Percentiles rank a stretch among this genome's conserved stretches.
phyloP scores from a whole-genome alignment of 2,113 vertebrate genomes.

The Callaeas wilsoni region DNA sequence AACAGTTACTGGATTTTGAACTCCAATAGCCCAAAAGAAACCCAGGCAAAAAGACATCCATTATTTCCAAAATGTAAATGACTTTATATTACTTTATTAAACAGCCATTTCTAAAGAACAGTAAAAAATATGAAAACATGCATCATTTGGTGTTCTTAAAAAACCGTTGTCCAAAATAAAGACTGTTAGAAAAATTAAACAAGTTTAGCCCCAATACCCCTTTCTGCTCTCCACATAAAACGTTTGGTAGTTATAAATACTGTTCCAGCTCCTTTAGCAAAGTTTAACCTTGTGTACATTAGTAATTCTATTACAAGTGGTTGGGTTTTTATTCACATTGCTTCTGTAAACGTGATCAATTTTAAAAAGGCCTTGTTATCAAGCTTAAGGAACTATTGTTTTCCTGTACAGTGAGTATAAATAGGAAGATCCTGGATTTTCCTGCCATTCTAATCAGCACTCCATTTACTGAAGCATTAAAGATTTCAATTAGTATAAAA shows the following conservation, averaged over 20 bases:
- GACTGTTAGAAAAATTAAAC: constrained; percentile 67
- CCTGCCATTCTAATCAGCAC: neutral
- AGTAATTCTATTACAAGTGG: neutral
- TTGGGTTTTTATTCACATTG: constrained; percentile 22
- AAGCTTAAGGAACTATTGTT: neutral
- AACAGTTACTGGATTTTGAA: neutral
- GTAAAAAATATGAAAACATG: constrained; percentile 37
- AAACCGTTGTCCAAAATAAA: constrained; percentile 41
- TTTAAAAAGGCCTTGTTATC: neutral
- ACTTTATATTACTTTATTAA: constrained; percentile 61
- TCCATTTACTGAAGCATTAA: constrained; percentile 1
- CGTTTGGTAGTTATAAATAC: constrained; percentile 52
- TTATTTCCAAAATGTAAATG: neutral
- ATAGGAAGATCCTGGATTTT: neutral
- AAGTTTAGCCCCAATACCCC: constrained; percentile 29
- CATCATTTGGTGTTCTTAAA: constrained; percentile 57
- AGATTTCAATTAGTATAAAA: constrained; percentile 43
- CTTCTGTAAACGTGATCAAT: constrained; percentile 39
- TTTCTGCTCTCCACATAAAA: neutral
- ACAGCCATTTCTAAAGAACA: constrained; percentile 45
- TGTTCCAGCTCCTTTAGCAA: neutral
- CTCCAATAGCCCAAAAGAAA: neutral
- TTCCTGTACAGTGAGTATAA: constrained; percentile 63
- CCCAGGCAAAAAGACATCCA: neutral
- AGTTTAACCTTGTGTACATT: constrained; percentile 35